Conservation (phyloP, 1,140 invertebrate genomes). For the Diprion similis region DNA sequence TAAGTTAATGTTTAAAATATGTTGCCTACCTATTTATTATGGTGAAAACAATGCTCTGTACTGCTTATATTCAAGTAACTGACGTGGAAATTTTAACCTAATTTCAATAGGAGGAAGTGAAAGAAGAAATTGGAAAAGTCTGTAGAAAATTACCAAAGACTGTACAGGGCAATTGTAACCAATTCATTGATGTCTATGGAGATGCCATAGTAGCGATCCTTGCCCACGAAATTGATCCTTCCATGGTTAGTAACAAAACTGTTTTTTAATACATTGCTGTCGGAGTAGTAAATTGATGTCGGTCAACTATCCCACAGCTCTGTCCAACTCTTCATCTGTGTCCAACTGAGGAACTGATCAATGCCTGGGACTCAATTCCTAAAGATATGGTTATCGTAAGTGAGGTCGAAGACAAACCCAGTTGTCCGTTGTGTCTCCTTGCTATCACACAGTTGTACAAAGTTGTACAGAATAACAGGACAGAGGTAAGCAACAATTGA, state of each 20-base stretch:
- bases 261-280: slow-evolving; percentile 47
- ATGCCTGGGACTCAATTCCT: slow-evolving; percentile 49
- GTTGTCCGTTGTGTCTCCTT: slow-evolving; percentile 82
- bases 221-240: slow-evolving; percentile 83
- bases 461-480: slow-evolving; percentile 73
- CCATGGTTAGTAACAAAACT: slow-evolving; percentile 64
- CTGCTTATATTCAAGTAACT: not conserved
- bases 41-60: not conserved
- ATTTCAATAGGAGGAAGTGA: slow-evolving; percentile 66
- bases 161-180: slow-evolving; percentile 71
- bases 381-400: slow-evolving; percentile 63
- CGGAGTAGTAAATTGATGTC: slow-evolving; percentile 16
- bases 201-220: slow-evolving; percentile 78
- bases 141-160: slow-evolving; percentile 73
- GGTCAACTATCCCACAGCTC: slow-evolving; percentile 55
- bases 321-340: slow-evolving; percentile 70
- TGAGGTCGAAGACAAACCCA: slow-evolving; percentile 64
- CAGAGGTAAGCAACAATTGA: slow-evolving; percentile 64
- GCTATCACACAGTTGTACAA: slow-evolving; percentile 76
- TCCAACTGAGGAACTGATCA: slow-evolving; percentile 51
- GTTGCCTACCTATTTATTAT: slow-evolving; percentile 7
- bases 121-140: slow-evolving; percentile 68
- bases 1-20: slow-evolving; percentile 14
- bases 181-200: slow-evolving; percentile 80
- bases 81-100: slow-evolving; percentile 27